Conservation (phyloP, 2,888 invertebrate species). For the Serripes groenlandicus region DNA sequence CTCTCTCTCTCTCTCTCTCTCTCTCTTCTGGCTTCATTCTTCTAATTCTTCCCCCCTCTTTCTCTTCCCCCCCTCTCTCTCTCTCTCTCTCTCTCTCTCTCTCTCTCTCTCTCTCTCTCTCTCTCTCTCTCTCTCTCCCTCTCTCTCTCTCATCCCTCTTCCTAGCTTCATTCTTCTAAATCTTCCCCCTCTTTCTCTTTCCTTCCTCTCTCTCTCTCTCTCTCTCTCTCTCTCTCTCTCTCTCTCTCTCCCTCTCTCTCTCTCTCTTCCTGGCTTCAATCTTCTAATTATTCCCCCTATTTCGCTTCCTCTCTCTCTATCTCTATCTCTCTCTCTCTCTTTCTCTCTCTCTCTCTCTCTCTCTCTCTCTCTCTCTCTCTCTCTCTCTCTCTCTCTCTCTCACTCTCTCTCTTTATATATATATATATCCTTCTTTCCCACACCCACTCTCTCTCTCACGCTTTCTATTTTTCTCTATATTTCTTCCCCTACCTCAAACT, state of each 20-base stretch:
- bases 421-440: no score
- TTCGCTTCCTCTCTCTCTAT: no score
- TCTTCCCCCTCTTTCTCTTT: not conserved
- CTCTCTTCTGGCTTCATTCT: no score
- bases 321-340: no score
- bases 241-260: not conserved
- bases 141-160: not conserved
- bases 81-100: not conserved
- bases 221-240: not conserved
- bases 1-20: no score
- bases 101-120: not conserved
- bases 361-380: not conserved
- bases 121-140: not conserved
- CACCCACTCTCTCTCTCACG: no score
- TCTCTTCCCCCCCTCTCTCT: no score
- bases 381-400: not conserved
- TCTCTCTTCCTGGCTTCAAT: not conserved
- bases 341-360: not conserved
- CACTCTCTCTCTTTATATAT: no score
- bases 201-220: not conserved
- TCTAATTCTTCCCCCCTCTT: not conserved
- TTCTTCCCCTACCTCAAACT: no score
- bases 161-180: not conserved
- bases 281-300: not conserved
- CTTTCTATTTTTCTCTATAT: no score